Percentiles rank a stretch among this genome's conserved stretches.
These are phyloP conservation scores for Taeniopygia guttata DNA, from an alignment of 2,797 vertebrate genomes.

Conservation along the genomic window DNA sequence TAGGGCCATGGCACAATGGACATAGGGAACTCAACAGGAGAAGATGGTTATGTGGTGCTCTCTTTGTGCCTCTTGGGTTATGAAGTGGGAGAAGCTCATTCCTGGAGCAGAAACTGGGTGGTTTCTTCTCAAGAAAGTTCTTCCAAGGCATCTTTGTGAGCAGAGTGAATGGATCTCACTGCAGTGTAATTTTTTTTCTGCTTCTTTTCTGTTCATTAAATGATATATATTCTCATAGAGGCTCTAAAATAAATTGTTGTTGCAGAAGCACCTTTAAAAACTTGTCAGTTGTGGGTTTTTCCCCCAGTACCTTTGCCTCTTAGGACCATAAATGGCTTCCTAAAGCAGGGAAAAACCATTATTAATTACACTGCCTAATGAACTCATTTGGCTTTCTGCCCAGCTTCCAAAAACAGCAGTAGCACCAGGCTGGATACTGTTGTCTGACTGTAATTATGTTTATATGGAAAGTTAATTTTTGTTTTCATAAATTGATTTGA, in stretches of 20 bases:
- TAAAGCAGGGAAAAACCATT: constrained; percentile 68
- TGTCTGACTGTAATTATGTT: constrained; percentile 76
- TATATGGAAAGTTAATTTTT: constrained; percentile 80
- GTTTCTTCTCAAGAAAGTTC: neutral
- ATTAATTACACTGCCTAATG: constrained; percentile 79
- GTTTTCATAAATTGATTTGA: constrained; percentile 80
- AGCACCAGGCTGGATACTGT: constrained; percentile 68
- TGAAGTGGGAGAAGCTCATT: neutral
- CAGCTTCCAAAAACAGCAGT: constrained; percentile 71
- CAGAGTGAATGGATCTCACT: accelerated
- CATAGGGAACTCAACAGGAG: neutral
- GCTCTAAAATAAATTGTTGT: neutral
- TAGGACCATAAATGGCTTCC: constrained; percentile 66
- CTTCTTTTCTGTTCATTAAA: neutral
- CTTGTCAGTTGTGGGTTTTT: constrained; percentile 36
- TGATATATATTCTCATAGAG: neutral
- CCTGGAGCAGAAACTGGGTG: neutral
- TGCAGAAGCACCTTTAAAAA: constrained; percentile 48
- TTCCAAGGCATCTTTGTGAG: neutral
- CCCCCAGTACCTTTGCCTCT: constrained; percentile 45
- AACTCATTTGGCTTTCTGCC: constrained; percentile 77
- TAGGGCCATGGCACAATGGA: neutral
- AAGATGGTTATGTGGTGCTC: neutral
- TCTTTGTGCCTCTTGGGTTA: neutral
- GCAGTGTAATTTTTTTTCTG: neutral